phyloP scores from a whole-genome alignment of 1,140 invertebrate species.

The Diorhabda carinulata region DNA sequence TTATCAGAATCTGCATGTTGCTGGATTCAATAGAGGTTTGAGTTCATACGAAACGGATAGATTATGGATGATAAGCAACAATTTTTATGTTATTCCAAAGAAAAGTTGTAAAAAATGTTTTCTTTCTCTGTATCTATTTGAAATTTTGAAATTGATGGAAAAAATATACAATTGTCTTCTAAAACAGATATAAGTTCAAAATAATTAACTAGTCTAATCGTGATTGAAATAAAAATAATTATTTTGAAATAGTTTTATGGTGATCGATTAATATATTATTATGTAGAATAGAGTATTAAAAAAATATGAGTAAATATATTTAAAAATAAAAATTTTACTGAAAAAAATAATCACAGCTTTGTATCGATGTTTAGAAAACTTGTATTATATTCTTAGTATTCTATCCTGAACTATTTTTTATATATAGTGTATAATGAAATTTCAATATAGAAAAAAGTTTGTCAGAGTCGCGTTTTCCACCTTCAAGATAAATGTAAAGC shows the following conservation, averaged over 20 bases:
- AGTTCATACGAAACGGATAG: too few species aligned
- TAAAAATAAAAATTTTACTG: neutral
- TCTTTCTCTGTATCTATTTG: too few species aligned
- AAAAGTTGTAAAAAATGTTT: too few species aligned
- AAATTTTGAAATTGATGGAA: too few species aligned
- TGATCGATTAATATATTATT: neutral
- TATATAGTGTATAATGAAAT: neutral
- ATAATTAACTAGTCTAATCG: neutral
- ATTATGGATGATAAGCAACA: too few species aligned
- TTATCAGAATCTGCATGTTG: too few species aligned
- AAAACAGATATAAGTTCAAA: neutral
- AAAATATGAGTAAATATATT: neutral
- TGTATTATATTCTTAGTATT: slow-evolving; percentile 1
- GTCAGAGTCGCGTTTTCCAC: neutral
- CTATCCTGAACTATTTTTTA: neutral
- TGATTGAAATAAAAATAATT: neutral
- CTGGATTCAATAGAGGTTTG: too few species aligned
- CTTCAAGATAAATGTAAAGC: neutral
- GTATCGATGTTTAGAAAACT: neutral
- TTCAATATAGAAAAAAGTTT: neutral
- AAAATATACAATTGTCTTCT: neutral
- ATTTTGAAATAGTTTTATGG: neutral
- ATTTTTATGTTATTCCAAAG: too few species aligned
- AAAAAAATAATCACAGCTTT: neutral
- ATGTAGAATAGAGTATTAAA: neutral